Conservation (phyloP, 2,797 vertebrate genomes). For the Crax fasciolata region DNA sequence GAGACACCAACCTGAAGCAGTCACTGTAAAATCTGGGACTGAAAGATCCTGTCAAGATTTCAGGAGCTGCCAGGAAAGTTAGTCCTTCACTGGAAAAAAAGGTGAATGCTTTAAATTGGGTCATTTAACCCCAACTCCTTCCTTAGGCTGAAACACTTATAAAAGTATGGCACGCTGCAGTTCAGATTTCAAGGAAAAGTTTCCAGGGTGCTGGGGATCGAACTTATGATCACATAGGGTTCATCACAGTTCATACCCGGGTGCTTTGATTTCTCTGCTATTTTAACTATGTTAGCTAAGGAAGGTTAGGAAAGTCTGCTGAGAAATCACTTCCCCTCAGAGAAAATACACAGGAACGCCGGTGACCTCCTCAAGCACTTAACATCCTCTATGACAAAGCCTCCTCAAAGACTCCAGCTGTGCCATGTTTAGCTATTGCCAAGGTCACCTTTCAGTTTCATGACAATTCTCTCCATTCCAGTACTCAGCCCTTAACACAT, state of each 20-base stretch:
- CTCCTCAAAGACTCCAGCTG: background rate
- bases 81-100: background rate
- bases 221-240: background rate
- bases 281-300: background rate
- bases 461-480: background rate
- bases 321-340: background rate
- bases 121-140: background rate
- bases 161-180: background rate
- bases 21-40: background rate
- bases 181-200: background rate
- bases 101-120: background rate
- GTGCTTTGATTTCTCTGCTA: background rate
- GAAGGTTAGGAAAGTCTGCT: background rate
- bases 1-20: background rate
- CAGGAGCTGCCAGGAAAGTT: background rate
- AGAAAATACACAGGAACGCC: background rate
- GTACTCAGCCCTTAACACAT: fast-evolving
- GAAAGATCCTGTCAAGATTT: background rate
- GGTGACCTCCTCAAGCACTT: background rate
- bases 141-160: background rate
- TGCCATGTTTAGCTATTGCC: background rate
- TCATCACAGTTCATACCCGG: background rate
- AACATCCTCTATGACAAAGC: background rate
- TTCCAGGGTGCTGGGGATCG: background rate
- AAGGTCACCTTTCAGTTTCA: background rate